phyloP scores from a whole-genome alignment of 2,888 invertebrate species.

The Orthonevra nobilis region DNA sequence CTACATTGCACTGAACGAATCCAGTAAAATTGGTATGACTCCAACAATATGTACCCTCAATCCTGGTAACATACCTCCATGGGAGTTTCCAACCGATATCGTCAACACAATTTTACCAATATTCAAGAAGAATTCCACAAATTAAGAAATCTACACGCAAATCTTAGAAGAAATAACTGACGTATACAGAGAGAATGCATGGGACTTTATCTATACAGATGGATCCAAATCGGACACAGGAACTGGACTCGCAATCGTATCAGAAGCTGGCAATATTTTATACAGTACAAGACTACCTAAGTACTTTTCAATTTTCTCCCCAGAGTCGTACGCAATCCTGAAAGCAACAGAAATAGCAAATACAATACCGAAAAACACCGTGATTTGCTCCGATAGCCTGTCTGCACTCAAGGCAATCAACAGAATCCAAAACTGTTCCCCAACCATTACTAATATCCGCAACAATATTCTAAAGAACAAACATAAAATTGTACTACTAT shows the following conservation, averaged over 20 bases:
- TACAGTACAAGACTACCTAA: not conserved
- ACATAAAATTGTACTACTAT: not conserved
- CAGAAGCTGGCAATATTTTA: slow-evolving; percentile 4
- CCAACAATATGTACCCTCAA: not conserved
- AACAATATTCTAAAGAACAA: not conserved
- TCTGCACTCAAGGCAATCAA: slow-evolving; percentile 10
- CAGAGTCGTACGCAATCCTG: slow-evolving; percentile 5
- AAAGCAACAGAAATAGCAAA: slow-evolving; percentile 1
- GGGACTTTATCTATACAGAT: slow-evolving; percentile 3
- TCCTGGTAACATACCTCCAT: not conserved
- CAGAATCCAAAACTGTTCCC: not conserved
- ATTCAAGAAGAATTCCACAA: not conserved
- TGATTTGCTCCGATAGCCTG: slow-evolving; percentile 27
- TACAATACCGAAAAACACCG: not conserved
- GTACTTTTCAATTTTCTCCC: slow-evolving; percentile 24
- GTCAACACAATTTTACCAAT: not conserved
- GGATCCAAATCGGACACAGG: slow-evolving; percentile 15
- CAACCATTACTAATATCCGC: not conserved
- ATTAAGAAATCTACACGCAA: not conserved
- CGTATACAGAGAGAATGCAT: not conserved
- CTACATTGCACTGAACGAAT: not conserved
- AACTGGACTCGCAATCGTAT: slow-evolving; percentile 22
- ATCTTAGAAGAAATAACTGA: not conserved
- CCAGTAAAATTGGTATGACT: not conserved
- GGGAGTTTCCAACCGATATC: not conserved